These are phyloP conservation scores for silkworm (Bombyx mori) DNA, from an alignment of 1,140 invertebrate genomes.

Conservation along the genomic window ASM3026992v2 NC_085117.1:440001-440500, in stretches of 20 bases:
- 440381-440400: conserved; percentile 84
- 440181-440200: conserved; percentile 48
- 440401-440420: conserved; percentile 26
- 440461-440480: conserved; percentile 73
- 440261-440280: conserved; percentile 13
- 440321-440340: conserved; percentile 90
- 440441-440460: conserved; percentile 73
- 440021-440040: conserved; percentile 85
- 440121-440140: conserved; percentile 79
- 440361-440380: conserved; percentile 90
- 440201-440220: conserved; percentile 26
- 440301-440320: conserved; percentile 77
- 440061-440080: conserved; percentile 90
- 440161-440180: conserved; percentile 37
- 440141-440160: conserved; percentile 35
- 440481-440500: conserved; percentile 77
- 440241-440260: conserved; percentile 7
- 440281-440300: conserved; percentile 32
- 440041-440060: conserved; percentile 87
- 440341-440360: conserved; percentile 76
- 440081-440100: conserved; percentile 91
- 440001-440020: conserved; percentile 85
- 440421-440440: conserved; percentile 44
- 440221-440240: conserved; percentile 13
- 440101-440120: conserved; percentile 81